Percentiles rank a stretch among this genome's conserved stretches.
Conservation (phyloP, 2,888 invertebrate genomes). For the Phyllotreta striolata region DNA sequence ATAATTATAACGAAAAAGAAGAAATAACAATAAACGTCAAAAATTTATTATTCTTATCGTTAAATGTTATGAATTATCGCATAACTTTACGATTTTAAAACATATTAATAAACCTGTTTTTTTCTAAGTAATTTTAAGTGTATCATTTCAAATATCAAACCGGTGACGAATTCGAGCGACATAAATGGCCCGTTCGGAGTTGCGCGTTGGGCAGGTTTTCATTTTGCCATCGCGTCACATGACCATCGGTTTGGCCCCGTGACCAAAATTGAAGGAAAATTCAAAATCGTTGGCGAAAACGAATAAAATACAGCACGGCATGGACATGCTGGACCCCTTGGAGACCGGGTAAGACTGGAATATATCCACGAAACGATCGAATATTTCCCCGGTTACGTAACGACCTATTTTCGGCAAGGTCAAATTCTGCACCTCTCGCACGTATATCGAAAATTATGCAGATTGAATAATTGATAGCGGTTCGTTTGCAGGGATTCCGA, state of each 20-base stretch:
- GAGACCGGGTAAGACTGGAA: slow-evolving; percentile 66
- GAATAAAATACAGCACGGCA: slow-evolving; percentile 53
- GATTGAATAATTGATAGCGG: slow-evolving; percentile 42
- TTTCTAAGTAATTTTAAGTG: too few relatives aligned
- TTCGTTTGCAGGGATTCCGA: slow-evolving; percentile 44
- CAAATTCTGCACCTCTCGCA: slow-evolving; percentile 33
- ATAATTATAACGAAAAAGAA: too few relatives aligned
- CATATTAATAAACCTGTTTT: too few relatives aligned
- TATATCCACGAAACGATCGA: slow-evolving; percentile 8
- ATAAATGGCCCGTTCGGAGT: slow-evolving; percentile 5
- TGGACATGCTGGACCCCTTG: slow-evolving; percentile 70
- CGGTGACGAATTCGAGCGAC: too few relatives aligned
- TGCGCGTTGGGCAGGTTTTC: slow-evolving; percentile 32
- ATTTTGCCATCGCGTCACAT: slow-evolving; percentile 66
- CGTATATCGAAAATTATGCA: slow-evolving; percentile 39
- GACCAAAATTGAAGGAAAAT: slow-evolving; percentile 75
- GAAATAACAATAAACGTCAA: too few relatives aligned
- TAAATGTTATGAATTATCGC: too few relatives aligned
- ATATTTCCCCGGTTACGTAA: slow-evolving; percentile 42
- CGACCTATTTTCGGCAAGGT: slow-evolving; percentile 42
- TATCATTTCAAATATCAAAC: too few relatives aligned
- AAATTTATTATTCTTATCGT: too few relatives aligned
- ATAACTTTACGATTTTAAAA: too few relatives aligned
- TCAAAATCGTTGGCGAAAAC: slow-evolving; percentile 61
- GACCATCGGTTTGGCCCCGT: slow-evolving; percentile 76